A percentile compares a stretch with the other conserved stretches of the same genome.
Conservation (phyloP, 2,888 invertebrate species). For the Xiphydria camelus region DNA sequence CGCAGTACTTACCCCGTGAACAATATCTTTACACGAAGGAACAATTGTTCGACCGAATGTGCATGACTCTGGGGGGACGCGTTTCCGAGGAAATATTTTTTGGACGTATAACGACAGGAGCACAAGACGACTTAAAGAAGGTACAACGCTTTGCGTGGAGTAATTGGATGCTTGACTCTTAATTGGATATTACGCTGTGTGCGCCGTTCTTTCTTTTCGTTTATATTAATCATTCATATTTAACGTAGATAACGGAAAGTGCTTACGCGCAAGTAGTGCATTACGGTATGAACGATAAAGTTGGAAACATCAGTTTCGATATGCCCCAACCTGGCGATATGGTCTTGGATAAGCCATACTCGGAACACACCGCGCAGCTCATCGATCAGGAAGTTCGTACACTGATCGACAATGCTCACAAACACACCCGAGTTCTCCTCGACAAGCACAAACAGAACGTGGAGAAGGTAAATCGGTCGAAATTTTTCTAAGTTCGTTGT, state of each 20-base stretch:
- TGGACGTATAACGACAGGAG: constrained; percentile 93
- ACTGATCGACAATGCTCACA: constrained; percentile 79
- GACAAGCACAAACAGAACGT: constrained; percentile 82
- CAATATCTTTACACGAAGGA: constrained; percentile 96
- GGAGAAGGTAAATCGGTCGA: constrained; percentile 64
- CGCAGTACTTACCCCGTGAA: constrained; percentile 98
- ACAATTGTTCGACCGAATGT: constrained; percentile 97
- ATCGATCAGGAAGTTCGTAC: constrained; percentile 90
- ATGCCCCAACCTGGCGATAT: constrained; percentile 92
- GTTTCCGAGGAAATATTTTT: constrained; percentile 98
- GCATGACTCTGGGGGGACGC: constrained; percentile 98
- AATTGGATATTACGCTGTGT: background rate
- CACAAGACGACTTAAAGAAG: constrained; percentile 97
- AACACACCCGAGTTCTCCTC: constrained; percentile 77
- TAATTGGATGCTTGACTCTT: too few relatives aligned
- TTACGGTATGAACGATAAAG: constrained; percentile 97
- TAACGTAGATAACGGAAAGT: constrained; percentile 81
- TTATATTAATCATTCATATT: constrained; percentile 9
- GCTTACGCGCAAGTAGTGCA: constrained; percentile 98
- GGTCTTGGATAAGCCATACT: constrained; percentile 94
- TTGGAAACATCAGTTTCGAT: constrained; percentile 96
- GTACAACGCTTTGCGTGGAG: too few relatives aligned
- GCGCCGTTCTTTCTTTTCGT: background rate
- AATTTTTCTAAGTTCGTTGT: background rate
- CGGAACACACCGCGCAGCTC: constrained; percentile 93